Evolutionary conservation across 2,797 vertebrate genomes (phyloP), one percentile per base, ranked within the genome.

Genomic region (Hydrophis major): DNA sequence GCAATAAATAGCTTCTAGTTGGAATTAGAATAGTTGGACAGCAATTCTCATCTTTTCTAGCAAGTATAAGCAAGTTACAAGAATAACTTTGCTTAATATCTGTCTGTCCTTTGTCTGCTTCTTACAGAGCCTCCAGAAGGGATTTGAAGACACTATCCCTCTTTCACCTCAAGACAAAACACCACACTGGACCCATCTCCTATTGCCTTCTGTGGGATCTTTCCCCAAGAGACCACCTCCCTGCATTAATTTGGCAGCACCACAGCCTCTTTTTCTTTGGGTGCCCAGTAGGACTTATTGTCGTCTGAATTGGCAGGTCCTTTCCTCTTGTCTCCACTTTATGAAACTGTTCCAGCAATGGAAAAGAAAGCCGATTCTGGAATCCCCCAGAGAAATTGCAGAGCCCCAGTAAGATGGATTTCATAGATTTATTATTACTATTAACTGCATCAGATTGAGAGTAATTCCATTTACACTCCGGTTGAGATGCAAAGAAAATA

Each of bases 101-200:
- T 12, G 32, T 5, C 59, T 86, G 27, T 86, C 13, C 27, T 55
- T 22, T 55, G 11, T 91, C 78, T 42, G 32, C 22, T 32, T 57
- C 61, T 66, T 78, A 27, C 89, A 93, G 92, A 60, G 18, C 69
- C 92, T 60, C 25, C 61, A 8, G 92, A 93, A 2, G 89, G 89
- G 7, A 27, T 60, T 4, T 93, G 89, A 93, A 47, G 13, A 50
- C 11, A 4, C 28, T 11, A 6, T 50, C 56, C 27, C 5, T 32
- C 66, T 37, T 18, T 14, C 69, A 37, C 74, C 12, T 53, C 78
- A 37, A 20, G 37, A 32, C 27, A 6, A 28, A 87, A 50, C 50
- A 66, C 25, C 47, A 22, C 89, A 55, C 78, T 56, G 89, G 59
- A 66, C 50, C 32, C 59, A n/a, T 63, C 69, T 6, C 28, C n/a